Evolutionary conservation across 2,888 invertebrate genomes (phyloP).

Genomic region (Protonemura montana): DNA sequence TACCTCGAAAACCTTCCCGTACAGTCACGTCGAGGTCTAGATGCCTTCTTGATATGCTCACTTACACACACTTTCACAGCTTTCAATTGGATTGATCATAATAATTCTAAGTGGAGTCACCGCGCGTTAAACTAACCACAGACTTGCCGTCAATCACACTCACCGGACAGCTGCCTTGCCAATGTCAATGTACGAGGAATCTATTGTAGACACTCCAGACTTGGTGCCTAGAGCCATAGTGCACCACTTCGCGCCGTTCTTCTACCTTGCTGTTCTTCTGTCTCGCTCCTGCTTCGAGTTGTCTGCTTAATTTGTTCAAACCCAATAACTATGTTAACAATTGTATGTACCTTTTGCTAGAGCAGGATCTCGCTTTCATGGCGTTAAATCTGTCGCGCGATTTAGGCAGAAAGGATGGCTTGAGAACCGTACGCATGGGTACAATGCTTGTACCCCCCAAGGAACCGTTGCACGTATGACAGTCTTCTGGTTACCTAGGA

Average conservation of each 20-base stretch:
- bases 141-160: not conserved
- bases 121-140: not conserved
- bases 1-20: too few species aligned
- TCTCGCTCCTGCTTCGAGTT: constrained; percentile 14
- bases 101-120: not conserved
- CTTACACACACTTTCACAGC: not conserved
- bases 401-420: constrained; percentile 35
- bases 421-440: constrained; percentile 49
- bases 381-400: constrained; percentile 48
- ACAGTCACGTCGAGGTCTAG: too few species aligned
- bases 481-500: constrained; percentile 61
- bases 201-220: not conserved
- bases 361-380: constrained; percentile 50
- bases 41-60: not conserved
- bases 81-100: not conserved
- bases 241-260: not conserved
- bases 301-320: too few species aligned
- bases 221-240: not conserved
- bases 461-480: constrained; percentile 55
- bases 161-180: not conserved
- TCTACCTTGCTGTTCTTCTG: not conserved
- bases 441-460: not conserved
- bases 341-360: not conserved
- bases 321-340: not conserved
- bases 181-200: not conserved